A percentile compares a stretch with the other conserved stretches of the same genome.
Evolutionary conservation across 1,140 invertebrate species (phyloP).

Genomic region (Drosophila suzukii): DNA sequence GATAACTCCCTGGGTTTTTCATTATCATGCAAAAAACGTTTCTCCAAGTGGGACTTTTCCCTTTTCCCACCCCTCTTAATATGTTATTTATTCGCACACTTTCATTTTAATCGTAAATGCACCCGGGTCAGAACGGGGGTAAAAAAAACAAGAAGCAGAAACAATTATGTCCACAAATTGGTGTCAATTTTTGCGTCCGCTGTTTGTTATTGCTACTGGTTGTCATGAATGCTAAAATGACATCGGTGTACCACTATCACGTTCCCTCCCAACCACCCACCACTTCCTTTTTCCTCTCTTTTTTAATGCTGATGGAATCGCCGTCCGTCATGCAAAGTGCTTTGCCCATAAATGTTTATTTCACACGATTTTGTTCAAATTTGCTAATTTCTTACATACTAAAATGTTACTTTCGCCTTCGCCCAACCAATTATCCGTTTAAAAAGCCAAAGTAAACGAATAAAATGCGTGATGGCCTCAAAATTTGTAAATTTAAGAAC

Average conservation of each 20-base stretch:
- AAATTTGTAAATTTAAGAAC: no score
- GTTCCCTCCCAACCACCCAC: not conserved
- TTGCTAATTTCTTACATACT: conserved; percentile 70
- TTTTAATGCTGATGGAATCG: conserved; percentile 17
- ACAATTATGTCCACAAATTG: conserved; percentile 69
- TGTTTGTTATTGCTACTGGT: conserved; percentile 24
- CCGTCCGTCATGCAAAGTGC: conserved; percentile 50
- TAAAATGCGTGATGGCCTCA: no score
- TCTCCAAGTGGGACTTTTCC: conserved; percentile 27
- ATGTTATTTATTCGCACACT: conserved; percentile 60
- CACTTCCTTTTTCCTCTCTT: not conserved
- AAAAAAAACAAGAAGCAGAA: conserved; percentile 27
- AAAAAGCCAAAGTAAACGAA: not conserved
- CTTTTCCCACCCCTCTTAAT: conserved; percentile 9
- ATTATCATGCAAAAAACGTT: conserved; percentile 38
- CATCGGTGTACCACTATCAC: conserved; percentile 26
- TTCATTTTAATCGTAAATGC: conserved; percentile 49
- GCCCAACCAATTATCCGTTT: not conserved
- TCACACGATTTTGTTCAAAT: conserved; percentile 69
- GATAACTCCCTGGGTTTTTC: conserved; percentile 32
- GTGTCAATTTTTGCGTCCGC: conserved; percentile 56
- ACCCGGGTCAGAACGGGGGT: not conserved
- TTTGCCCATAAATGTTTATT: conserved; percentile 51
- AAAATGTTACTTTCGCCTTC: not conserved
- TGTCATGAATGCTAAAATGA: conserved; percentile 61